Evolutionary conservation across 2,797 vertebrate genomes (phyloP), one percentile per base, ranked within the genome.

Genomic region (Lutra lutra): DNA sequence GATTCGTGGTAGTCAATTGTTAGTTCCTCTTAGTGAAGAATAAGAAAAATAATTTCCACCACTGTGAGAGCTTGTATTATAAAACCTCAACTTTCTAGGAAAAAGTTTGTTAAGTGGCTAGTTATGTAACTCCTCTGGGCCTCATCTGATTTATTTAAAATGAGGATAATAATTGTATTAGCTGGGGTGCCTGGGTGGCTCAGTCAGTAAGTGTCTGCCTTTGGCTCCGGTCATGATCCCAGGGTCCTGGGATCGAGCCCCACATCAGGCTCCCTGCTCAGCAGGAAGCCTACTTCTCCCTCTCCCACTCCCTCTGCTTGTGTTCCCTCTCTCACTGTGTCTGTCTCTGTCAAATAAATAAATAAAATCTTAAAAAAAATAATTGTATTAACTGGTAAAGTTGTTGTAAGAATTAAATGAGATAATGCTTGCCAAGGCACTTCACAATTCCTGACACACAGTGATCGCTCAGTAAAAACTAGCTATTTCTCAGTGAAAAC

Each of bases 81-180:
- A 77, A 95, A 68, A 64, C n/a, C 4, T 96, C 29, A 84, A 25
- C 20, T 66, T 93, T 80, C 13, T 43, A 94, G 25, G n/a, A 79
- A 27, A 78, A 70, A 68, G 12, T 83, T 38, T 70, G 1, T 70
- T 64, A 84, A 91, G 2, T 32, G 27, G 12, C 4, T 82, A 78
- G 15, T 78, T 93, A 58, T 40, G 83, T 78, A 35, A 92, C 1
- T 80, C 43, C 7, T 88, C 68, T 73, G 17, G 75, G 46, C 3
- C 60, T 95, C 60, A 32, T 51, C 73, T 90, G 73, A 56, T n/a
- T 83, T 48, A 89, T 80, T 18, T 64, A 87, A 80, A 84, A 48
- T 51, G 17, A 79, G 64, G n/a, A 21, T 35, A 72, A 32, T 40
- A 23, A 18, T 73, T 51, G 15, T 51, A 51, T 51, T 51, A 51